These are phyloP conservation scores for Pleuronectes platessa DNA, from an alignment of 2,113 vertebrate genomes.

Conservation along the genomic window DNA sequence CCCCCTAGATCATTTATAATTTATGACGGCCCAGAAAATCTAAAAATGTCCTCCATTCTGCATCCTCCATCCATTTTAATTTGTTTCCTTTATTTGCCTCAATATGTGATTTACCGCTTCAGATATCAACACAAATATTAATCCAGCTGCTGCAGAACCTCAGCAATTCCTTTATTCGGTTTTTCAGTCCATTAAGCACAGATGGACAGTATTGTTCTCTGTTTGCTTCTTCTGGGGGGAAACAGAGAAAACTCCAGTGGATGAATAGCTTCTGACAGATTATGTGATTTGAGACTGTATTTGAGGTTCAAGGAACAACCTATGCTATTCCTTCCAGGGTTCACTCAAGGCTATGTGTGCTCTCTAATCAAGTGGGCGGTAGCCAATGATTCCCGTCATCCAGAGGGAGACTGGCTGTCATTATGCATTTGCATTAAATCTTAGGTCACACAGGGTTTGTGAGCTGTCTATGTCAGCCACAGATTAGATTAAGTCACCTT, in stretches of 20 bases:
- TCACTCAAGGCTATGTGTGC: conserved; percentile 59
- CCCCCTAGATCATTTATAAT: conserved; percentile 48
- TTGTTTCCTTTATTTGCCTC: neutral
- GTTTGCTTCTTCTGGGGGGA: neutral
- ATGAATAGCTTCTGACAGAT: conserved; percentile 60
- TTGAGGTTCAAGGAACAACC: conserved; percentile 48
- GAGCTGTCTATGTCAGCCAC: conserved; percentile 17
- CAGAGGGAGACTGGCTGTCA: conserved; percentile 50
- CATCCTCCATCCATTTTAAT: no score
- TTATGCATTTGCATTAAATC: conserved; percentile 56
- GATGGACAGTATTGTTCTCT: conserved; percentile 5
- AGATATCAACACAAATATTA: conserved; percentile 22
- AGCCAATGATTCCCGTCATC: conserved; percentile 60
- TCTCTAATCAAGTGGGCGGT: conserved; percentile 46
- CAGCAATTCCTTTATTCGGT: no score
- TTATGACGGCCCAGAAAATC: conserved; percentile 54
- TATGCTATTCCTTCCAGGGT: conserved; percentile 26
- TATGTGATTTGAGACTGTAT: conserved; percentile 54
- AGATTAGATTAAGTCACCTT: neutral
- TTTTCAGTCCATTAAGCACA: no score
- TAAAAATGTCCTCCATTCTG: neutral
- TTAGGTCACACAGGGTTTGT: conserved; percentile 39
- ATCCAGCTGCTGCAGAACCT: conserved; percentile 5
- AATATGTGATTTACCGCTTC: conserved; percentile 3
- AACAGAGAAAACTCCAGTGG: conserved; percentile 20